Percentiles rank a stretch among this genome's conserved stretches.
Conservation (phyloP, 2,888 invertebrate genomes). For the Andrena praecox region DNA sequence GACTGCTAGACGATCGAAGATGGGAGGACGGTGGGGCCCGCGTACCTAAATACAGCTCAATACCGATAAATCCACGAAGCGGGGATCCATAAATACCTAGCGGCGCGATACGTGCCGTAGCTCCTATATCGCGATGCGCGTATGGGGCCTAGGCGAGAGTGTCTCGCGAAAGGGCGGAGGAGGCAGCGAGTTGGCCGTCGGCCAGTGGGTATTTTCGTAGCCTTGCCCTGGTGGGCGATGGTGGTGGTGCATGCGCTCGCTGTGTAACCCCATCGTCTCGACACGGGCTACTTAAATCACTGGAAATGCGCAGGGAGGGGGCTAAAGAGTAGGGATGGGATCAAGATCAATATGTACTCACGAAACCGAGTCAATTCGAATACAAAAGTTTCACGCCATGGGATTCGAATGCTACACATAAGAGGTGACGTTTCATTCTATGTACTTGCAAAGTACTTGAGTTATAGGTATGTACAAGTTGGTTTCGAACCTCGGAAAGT, state of each 20-base stretch:
- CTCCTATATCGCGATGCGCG: constrained; percentile 38
- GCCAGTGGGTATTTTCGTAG: constrained; percentile 80
- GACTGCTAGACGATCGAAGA: constrained; percentile 12
- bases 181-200: constrained; percentile 72
- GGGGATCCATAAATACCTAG: constrained; percentile 76
- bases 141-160: constrained; percentile 38
- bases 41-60: constrained; percentile 68
- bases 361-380: no score
- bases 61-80: constrained; percentile 78
- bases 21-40: constrained; percentile 30
- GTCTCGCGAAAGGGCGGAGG: constrained; percentile 52
- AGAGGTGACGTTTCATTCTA: no score
- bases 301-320: constrained; percentile 67
- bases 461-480: no score
- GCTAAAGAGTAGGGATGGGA: no score
- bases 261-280: constrained; percentile 46
- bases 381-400: no score
- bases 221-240: constrained; percentile 1
- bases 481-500: no score
- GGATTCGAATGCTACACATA: no score
- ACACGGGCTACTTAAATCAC: constrained; percentile 79
- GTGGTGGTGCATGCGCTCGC: constrained; percentile 30
- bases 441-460: no score
- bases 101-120: constrained; percentile 60
- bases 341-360: no score